These are phyloP conservation scores for Erinaceus europaeus DNA, from an alignment of 2,113 vertebrate genomes.

Conservation along the genomic window DNA sequence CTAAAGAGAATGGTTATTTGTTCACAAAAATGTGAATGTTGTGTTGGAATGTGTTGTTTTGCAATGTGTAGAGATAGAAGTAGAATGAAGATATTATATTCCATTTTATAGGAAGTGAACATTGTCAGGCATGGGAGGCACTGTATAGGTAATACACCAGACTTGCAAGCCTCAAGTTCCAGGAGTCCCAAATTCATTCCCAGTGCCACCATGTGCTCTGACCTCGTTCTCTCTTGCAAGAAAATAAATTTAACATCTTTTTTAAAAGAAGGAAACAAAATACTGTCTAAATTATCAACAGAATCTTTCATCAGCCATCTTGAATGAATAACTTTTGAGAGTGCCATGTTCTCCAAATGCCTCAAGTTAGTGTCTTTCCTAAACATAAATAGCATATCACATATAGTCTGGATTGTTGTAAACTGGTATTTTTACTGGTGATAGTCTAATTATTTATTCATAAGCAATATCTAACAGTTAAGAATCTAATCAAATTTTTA, in stretches of 20 bases:
- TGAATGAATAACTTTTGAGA: background rate
- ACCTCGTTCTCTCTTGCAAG: no score
- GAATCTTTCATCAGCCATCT: background rate
- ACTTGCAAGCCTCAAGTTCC: no score
- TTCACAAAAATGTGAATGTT: background rate
- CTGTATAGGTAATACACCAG: no score
- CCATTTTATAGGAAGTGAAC: background rate
- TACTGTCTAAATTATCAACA: background rate
- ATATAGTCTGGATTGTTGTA: no score
- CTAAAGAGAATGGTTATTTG: background rate
- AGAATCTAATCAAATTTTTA: background rate
- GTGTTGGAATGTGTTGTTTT: background rate
- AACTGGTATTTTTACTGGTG: conserved; percentile 6
- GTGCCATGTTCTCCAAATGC: background rate
- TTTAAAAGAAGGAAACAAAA: no score
- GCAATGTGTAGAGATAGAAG: background rate
- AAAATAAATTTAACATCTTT: no score
- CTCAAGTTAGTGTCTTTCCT: background rate
- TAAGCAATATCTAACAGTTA: background rate
- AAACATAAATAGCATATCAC: background rate
- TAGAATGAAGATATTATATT: background rate
- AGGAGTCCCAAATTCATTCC: no score
- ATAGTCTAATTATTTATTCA: background rate
- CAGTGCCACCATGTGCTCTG: no score
- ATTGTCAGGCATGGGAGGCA: no score